A percentile compares a stretch with the other conserved stretches of the same genome.
Evolutionary conservation across 2,888 invertebrate species (phyloP).

Genomic region (Sinotaia quadrata): DNA sequence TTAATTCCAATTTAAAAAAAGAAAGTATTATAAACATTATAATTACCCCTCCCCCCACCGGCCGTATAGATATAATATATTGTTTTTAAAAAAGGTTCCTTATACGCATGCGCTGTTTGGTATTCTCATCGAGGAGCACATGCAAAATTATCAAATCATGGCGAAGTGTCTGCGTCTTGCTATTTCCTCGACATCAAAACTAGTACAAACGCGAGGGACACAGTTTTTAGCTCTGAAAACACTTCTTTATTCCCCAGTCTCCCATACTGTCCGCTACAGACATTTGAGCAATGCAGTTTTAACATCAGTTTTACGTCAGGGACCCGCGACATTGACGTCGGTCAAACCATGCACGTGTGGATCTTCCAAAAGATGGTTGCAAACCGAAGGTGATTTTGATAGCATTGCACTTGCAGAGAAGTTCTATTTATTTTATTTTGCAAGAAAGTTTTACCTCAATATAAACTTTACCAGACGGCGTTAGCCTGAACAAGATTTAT

Average conservation of each 20-base stretch:
- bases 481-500: too few species aligned
- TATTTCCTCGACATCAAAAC: slow-evolving; percentile 9
- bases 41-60: too few species aligned
- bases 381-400: slow-evolving; percentile 22
- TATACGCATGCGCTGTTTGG: too few species aligned
- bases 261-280: neutral
- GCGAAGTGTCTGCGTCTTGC: slow-evolving; percentile 8
- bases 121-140: slow-evolving; percentile 3
- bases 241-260: neutral
- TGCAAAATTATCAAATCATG: slow-evolving; percentile 18
- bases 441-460: neutral
- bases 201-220: too few species aligned
- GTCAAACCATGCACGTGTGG: slow-evolving; percentile 10
- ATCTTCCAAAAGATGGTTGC: neutral
- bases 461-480: too few species aligned
- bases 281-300: slow-evolving; percentile 8
- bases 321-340: slow-evolving; percentile 18
- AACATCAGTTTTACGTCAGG: neutral
- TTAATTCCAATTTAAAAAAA: too few species aligned
- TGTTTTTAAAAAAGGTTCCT: too few species aligned
- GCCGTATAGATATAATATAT: too few species aligned
- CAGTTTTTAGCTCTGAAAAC: neutral
- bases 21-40: too few species aligned
- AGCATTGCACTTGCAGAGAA: too few species aligned
- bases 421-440: neutral